Conservation (phyloP, 2,113 vertebrate species). For the Bufo bufo region DNA sequence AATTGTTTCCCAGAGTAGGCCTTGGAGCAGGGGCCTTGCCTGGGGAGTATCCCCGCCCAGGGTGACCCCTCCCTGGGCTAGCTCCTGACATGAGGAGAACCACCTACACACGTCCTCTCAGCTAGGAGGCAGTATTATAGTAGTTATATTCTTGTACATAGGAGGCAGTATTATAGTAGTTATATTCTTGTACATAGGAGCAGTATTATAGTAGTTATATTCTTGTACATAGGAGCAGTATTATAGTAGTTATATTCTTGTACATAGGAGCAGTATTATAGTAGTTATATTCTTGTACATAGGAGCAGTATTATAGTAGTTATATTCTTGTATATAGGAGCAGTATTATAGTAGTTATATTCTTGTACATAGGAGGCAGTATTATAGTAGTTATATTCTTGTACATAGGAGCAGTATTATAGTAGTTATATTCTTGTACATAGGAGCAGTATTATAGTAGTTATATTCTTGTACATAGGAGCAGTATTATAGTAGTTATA, state of each 20-base stretch:
- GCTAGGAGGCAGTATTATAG: too few relatives aligned
- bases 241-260: conserved; percentile 2
- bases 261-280: conserved; percentile 4
- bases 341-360: conserved; percentile 15
- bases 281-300: conserved; percentile 8
- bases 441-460: conserved; percentile 8
- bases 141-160: too few relatives aligned
- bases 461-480: not conserved
- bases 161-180: too few relatives aligned
- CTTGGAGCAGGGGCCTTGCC: too few relatives aligned
- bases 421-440: not conserved
- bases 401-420: conserved; percentile 2
- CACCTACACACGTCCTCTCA: too few relatives aligned
- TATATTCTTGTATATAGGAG: conserved; percentile 2
- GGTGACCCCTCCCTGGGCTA: too few relatives aligned
- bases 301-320: not conserved
- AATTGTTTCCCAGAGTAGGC: too few relatives aligned
- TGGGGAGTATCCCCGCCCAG: too few relatives aligned
- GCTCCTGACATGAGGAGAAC: too few relatives aligned
- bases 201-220: conserved; percentile 10
- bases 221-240: not conserved
- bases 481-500: conserved; percentile 1
- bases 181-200: too few relatives aligned
- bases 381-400: conserved; percentile 13
- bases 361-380: too few relatives aligned